Evolutionary conservation across 2,113 vertebrate species (phyloP).

Genomic region (Lycocorax pyrrhopterus): DNA sequence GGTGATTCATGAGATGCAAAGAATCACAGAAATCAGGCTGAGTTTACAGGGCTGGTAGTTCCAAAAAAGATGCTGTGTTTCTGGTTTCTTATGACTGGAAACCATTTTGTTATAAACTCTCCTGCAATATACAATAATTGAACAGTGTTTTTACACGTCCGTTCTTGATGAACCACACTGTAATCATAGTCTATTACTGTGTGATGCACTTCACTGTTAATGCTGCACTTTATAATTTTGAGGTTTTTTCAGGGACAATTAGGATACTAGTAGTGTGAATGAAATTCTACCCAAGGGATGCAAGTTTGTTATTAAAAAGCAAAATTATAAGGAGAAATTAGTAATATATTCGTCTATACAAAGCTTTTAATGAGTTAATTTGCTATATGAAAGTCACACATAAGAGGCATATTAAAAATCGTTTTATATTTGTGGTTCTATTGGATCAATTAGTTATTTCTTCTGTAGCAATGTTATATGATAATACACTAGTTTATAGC

Average conservation of each 20-base stretch:
- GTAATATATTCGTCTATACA: neutral
- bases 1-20: constrained; percentile 39
- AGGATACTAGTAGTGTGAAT: neutral
- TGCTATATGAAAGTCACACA: neutral
- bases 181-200: neutral
- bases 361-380: neutral
- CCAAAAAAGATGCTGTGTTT: neutral
- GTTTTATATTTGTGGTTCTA: neutral
- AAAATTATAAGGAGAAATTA: neutral
- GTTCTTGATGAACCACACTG: neutral
- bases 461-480: neutral
- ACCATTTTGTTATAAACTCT: neutral
- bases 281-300: neutral
- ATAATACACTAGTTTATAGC: neutral
- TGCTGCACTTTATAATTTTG: neutral
- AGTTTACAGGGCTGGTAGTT: neutral
- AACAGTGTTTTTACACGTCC: neutral
- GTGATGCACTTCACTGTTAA: neutral
- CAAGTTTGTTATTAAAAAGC: neutral
- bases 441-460: neutral
- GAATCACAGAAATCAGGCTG: neutral
- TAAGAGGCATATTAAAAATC: neutral
- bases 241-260: neutral
- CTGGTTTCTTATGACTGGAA: neutral
- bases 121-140: neutral